These are phyloP conservation scores for Mugil cephalus DNA, from an alignment of 2,113 vertebrate genomes.

Conservation along the genomic window DNA sequence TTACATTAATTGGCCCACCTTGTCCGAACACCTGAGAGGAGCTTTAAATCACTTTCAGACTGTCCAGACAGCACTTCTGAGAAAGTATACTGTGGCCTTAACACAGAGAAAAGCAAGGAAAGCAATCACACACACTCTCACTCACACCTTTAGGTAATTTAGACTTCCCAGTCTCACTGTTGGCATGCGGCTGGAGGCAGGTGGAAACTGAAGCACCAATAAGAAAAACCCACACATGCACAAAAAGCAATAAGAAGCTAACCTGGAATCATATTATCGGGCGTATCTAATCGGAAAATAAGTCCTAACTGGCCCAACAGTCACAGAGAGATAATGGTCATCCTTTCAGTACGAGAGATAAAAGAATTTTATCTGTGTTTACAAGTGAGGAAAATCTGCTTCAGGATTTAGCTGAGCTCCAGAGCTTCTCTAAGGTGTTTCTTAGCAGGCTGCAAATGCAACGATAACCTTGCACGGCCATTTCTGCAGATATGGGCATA, in stretches of 20 bases:
- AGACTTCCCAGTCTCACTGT: slow-evolving; percentile 6
- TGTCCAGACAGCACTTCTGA: slow-evolving; percentile 43
- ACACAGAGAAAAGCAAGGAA: slow-evolving; percentile 21
- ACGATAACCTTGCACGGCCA: slow-evolving; percentile 15
- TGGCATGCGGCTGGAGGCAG: slow-evolving; percentile 4
- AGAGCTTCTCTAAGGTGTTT: slow-evolving; percentile 23
- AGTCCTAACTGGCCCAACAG: neutral
- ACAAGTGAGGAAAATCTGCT: slow-evolving; percentile 12
- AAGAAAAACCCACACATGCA: neutral
- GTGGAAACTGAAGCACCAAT: neutral
- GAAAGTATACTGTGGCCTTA: neutral
- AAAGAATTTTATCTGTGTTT: slow-evolving; percentile 21
- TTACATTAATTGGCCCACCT: slow-evolving; percentile 28
- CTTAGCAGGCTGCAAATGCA: slow-evolving; percentile 33
- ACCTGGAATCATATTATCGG: neutral
- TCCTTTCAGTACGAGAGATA: neutral
- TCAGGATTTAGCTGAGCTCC: slow-evolving; percentile 18
- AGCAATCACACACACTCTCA: slow-evolving; percentile 45
- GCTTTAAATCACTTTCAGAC: slow-evolving; percentile 54
- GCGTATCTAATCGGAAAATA: slow-evolving; percentile 1
- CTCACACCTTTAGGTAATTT: slow-evolving; percentile 29
- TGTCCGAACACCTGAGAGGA: slow-evolving; percentile 35
- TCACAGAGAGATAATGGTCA: neutral
- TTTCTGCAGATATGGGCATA: slow-evolving; percentile 15
- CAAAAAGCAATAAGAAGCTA: neutral